Base-by-base conservation (phyloP, 2,888 invertebrate genomes). In the Drosophila percnosoma region DNA sequence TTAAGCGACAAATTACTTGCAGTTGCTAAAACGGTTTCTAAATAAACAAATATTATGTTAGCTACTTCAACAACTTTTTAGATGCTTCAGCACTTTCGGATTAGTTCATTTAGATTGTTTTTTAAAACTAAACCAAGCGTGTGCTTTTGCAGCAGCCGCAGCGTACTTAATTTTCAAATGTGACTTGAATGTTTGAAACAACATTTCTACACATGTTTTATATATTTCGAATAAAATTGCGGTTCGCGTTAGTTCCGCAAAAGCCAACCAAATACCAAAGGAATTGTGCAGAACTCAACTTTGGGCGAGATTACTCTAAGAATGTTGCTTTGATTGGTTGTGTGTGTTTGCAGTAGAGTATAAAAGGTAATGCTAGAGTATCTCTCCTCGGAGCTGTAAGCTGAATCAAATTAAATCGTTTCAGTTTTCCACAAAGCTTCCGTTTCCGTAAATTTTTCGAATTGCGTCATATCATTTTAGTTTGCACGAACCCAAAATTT, bases 341-440 rank as follows among this genome's bases (percentile, higher is more conserved):
- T 6, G 18, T 31, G 15, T 52, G 27, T 21, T 42, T n/a, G 10
- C 10, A 42, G 4, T 51, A 13, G 29, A 31, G 31, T 51, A 7
- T 6, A 11, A 18, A n/a, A 29, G 2, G 6, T 13, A 21, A 13
- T 6, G n/a, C 31, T n/a, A 15, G 21, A 34, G 21, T 21, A 21
- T 11, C 8, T 21, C 11, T 36, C 11, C 27, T 24, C 10, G 34
- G 3, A 54, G 24, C 21, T 54, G 34, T 15, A 24, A 18, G 24
- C 24, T 36, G 18, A 54, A 54, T n/a, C 36, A 18, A 54, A 54
- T 54, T 38, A 54, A 38, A 54, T 27, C 11, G 11, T 11, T 27
- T 27, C 24, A 29, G n/a, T 27, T 38, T 38, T 11, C 18, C 1
- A n/a, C 13, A 13, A 7, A 15, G 3, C 27, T 27, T 27, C n/a